Evolutionary conservation across 2,113 vertebrate species (phyloP), one percentile per base, ranked within the genome.

Genomic region (Oceanites oceanicus): DNA sequence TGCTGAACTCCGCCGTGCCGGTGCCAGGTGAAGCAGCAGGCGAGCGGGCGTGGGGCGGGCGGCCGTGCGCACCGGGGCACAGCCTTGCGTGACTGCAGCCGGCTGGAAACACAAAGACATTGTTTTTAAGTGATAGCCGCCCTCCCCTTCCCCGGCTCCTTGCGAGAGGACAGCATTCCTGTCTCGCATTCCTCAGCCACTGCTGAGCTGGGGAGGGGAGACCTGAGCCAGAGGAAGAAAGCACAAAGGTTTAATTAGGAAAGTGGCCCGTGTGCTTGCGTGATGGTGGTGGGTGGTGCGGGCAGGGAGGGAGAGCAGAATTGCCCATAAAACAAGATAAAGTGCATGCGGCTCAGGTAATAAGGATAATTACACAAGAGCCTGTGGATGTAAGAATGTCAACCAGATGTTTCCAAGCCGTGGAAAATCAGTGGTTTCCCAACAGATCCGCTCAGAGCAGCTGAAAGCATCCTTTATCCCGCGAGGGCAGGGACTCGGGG

Each of bases 101-200:
- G 40, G 66, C 94, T 78, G 84, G 47, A 42, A 72, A 83, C 98
- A 98, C 98, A 97, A 98, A 98, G 98, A 97, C 97, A 96, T 97
- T 97, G 98, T 98, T 97, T 71, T 71, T 97, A 93, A 87, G 97
- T 94, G 97, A 98, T 98, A 97, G 98, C 23, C 15, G 3, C 34
- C 55, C 71, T 42, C 53, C 55, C 49, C 62, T 97, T 32, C 22
- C 32, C 45, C 10, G 1, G 81, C 91, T 98, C 97, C 98, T 98
- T 94, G 97, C 92, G 97, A 98, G 97, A 97, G 97, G 96, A 98
- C 98, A 81, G 97, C 98, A 98, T 99, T 99, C 98, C 98, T 98
- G 97, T 93, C 97, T 98, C 91, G 4, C 98, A 98, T 99, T 99
- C 98, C 98, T 97, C 93, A 98, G 97, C 97, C 98, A 68, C 96